These are phyloP conservation scores for Lepidochrysops patricia DNA, from an alignment of 2,888 invertebrate species.

Conservation along the genomic window DNA sequence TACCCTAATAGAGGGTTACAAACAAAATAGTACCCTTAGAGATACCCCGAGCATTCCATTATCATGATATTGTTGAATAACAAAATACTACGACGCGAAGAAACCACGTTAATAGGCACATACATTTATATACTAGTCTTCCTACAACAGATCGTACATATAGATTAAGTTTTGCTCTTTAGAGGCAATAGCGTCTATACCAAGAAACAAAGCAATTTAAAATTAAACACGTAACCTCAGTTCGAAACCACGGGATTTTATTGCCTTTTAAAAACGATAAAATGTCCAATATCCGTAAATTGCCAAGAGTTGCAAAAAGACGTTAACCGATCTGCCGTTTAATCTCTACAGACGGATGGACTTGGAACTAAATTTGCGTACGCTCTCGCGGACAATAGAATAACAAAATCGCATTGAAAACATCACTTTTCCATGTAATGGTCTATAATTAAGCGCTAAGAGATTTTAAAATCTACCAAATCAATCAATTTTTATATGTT, in stretches of 20 bases:
- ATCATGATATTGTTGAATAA: background rate
- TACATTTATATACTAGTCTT: conserved; percentile 3
- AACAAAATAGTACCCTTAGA: background rate
- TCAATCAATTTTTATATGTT: background rate
- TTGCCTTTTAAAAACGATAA: conserved; percentile 29
- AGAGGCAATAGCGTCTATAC: background rate
- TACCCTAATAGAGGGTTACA: background rate
- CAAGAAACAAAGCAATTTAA: conserved; percentile 13
- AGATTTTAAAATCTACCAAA: background rate
- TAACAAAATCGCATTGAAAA: background rate
- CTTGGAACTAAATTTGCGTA: background rate
- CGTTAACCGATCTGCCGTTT: background rate
- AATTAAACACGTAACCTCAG: conserved; percentile 19
- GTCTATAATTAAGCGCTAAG: background rate
- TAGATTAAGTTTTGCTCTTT: background rate
- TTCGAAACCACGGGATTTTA: conserved; percentile 25
- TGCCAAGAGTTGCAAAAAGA: conserved; percentile 37
- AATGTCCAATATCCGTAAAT: conserved; percentile 36
- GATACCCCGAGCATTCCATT: background rate
- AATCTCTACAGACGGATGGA: background rate
- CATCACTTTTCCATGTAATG: background rate
- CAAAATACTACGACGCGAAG: background rate
- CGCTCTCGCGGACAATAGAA: background rate
- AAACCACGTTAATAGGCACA: background rate
- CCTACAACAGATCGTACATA: conserved; percentile 1